Percentiles rank a stretch among this genome's conserved stretches.
Conservation (phyloP, 2,888 invertebrate species). For the Patella caerulea region DNA sequence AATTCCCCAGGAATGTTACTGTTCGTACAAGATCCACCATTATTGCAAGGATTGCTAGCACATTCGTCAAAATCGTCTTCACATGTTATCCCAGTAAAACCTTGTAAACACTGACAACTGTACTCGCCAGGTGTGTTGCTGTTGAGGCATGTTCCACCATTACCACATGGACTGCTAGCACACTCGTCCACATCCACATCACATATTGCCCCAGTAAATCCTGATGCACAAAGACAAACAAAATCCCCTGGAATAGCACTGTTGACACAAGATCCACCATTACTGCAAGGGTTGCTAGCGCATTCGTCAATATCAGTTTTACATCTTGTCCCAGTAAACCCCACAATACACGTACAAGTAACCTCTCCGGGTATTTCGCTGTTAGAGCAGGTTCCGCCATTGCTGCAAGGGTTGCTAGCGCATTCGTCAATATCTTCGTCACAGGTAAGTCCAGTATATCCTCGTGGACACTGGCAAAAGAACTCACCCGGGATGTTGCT, state of each 20-base stretch:
- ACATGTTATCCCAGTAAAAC: constrained; percentile 66
- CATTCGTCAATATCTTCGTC: constrained; percentile 69
- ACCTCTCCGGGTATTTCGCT: constrained; percentile 77
- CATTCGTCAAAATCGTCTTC: constrained; percentile 68
- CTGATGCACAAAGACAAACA: constrained; percentile 75
- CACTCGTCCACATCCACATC: constrained; percentile 85
- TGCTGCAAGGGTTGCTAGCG: constrained; percentile 86
- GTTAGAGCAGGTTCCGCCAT: constrained; percentile 92
- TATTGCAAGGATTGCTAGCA: constrained; percentile 86
- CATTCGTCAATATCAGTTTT: constrained; percentile 31
- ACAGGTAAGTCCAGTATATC: constrained; percentile 66
- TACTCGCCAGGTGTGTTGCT: constrained; percentile 72
- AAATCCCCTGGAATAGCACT: constrained; percentile 4
- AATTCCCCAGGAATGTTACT: constrained; percentile 77
- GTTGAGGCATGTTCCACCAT: constrained; percentile 90
- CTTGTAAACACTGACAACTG: constrained; percentile 61
- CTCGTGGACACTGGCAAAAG: constrained; percentile 61
- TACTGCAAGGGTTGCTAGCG: constrained; percentile 14
- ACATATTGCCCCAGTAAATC: constrained; percentile 81
- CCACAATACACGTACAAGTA: constrained; percentile 21
- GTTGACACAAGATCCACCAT: constrained; percentile 17
- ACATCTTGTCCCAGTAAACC: constrained; percentile 33
- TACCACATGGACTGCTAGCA: constrained; percentile 82
- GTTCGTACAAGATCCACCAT: constrained; percentile 92
- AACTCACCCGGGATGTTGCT: constrained; percentile 71